These are phyloP conservation scores for Panagrolaimus sp. DNA, from an alignment of 1,140 invertebrate genomes.

Conservation along the genomic window DNA sequence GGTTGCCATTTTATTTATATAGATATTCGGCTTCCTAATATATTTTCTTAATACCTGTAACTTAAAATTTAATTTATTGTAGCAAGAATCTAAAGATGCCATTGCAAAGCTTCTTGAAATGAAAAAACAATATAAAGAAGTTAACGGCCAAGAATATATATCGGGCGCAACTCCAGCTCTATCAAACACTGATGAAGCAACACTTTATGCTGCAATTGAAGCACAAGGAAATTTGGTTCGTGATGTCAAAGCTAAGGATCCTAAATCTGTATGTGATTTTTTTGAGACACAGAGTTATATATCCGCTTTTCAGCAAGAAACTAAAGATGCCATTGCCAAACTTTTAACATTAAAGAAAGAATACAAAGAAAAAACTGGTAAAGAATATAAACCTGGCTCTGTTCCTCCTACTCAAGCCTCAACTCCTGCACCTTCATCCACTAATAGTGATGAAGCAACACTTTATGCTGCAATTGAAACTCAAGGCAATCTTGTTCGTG, in stretches of 20 bases:
- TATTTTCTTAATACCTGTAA: no score
- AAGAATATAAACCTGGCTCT: slow-evolving; percentile 35
- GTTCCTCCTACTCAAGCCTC: slow-evolving; percentile 11
- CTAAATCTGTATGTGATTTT: slow-evolving; percentile 23
- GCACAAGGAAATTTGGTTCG: slow-evolving; percentile 34
- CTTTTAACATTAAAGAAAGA: slow-evolving; percentile 39
- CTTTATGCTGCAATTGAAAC: slow-evolving; percentile 22
- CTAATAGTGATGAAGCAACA: background rate
- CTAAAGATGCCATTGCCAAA: slow-evolving; percentile 39
- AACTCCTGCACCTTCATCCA: slow-evolving; percentile 1
- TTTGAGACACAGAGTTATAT: background rate
- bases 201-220: slow-evolving; percentile 16
- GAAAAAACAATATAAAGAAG: slow-evolving; percentile 39
- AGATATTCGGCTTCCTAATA: no score
- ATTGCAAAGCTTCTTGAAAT: slow-evolving; percentile 39
- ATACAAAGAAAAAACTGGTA: slow-evolving; percentile 33
- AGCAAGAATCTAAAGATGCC: slow-evolving; percentile 36
- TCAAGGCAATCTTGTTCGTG: slow-evolving; percentile 39
- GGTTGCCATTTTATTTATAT: background rate
- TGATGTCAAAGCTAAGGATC: slow-evolving; percentile 35
- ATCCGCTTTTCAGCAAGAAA: slow-evolving; percentile 23
- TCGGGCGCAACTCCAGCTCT: slow-evolving; percentile 23
- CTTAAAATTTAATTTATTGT: slow-evolving; percentile 9
- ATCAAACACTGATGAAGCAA: slow-evolving; percentile 8
- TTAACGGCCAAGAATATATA: slow-evolving; percentile 31